A percentile compares a stretch with the other conserved stretches of the same genome.
phyloP scores from a whole-genome alignment of 2,113 vertebrate genomes.

The Phasianus colchicus region DNA sequence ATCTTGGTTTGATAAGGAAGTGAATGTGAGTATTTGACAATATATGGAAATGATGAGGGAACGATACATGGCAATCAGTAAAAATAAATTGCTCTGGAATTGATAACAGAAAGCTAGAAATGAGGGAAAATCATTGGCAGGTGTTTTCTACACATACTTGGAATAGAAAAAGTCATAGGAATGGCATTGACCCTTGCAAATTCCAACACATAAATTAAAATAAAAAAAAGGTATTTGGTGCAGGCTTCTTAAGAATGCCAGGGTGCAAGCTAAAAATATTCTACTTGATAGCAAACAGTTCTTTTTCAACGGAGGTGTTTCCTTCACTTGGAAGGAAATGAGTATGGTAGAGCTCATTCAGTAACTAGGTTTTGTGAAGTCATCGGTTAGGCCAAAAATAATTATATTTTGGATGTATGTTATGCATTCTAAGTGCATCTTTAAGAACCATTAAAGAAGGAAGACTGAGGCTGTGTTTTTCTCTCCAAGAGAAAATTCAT shows the following conservation, averaged over 20 bases:
- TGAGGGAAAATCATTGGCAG: not conserved
- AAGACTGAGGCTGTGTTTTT: not conserved
- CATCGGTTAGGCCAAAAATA: not conserved
- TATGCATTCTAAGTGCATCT: not conserved
- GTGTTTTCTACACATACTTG: not conserved
- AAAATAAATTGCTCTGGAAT: not conserved
- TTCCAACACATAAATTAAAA: not conserved
- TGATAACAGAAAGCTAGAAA: not conserved
- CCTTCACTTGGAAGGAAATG: not conserved
- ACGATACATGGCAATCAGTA: not conserved
- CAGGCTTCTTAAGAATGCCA: not conserved
- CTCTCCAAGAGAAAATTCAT: not conserved
- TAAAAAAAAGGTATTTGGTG: not conserved
- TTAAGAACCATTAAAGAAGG: not conserved
- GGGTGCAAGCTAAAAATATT: not conserved
- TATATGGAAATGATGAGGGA: not conserved
- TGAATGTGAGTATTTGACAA: not conserved
- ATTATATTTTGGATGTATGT: not conserved
- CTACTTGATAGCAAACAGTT: not conserved
- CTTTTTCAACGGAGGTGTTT: not conserved
- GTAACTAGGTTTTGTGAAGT: not conserved
- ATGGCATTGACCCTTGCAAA: not conserved
- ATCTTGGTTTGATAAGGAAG: not conserved
- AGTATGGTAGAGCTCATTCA: not conserved
- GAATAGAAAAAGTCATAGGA: not conserved